Evolutionary conservation across 2,888 invertebrate species (phyloP).

Genomic region (Sarcophaga variegata): DNA sequence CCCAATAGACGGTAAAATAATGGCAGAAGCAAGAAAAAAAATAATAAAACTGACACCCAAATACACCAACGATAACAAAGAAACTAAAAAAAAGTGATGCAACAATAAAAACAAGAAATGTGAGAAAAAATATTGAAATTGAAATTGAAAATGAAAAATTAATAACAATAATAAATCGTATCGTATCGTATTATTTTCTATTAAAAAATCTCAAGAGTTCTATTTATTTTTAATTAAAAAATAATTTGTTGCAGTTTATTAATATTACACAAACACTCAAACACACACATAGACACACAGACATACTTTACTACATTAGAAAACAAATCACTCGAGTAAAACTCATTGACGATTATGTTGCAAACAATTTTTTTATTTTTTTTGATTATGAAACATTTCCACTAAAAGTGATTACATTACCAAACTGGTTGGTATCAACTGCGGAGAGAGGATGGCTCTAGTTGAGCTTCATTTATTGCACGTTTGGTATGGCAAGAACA

Average conservation of each 20-base stretch:
- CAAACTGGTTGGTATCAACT: background rate
- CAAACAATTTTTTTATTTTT: background rate
- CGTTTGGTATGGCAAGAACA: background rate
- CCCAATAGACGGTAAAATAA: background rate
- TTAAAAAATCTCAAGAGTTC: conserved; percentile 51
- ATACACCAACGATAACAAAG: too few species aligned
- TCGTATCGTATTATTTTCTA: conserved; percentile 4
- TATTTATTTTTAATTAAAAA: conserved; percentile 63
- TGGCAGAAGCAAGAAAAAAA: background rate
- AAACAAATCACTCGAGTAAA: too few species aligned
- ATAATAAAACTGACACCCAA: conserved; percentile 13
- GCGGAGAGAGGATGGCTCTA: background rate
- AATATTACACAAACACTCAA: background rate
- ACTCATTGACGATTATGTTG: too few species aligned
- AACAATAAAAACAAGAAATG: too few species aligned
- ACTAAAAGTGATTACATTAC: conserved; percentile 24
- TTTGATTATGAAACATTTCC: background rate
- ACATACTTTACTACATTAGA: too few species aligned
- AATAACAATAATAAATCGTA: conserved; percentile 55
- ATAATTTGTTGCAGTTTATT: conserved; percentile 24
- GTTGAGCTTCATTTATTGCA: conserved; percentile 14
- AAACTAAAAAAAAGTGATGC: too few species aligned
- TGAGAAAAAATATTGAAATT: background rate
- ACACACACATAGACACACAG: too few species aligned
- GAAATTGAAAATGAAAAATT: conserved; percentile 15